Conservation (phyloP, 1,140 invertebrate genomes). For the Aradophagus sp. region DNA sequence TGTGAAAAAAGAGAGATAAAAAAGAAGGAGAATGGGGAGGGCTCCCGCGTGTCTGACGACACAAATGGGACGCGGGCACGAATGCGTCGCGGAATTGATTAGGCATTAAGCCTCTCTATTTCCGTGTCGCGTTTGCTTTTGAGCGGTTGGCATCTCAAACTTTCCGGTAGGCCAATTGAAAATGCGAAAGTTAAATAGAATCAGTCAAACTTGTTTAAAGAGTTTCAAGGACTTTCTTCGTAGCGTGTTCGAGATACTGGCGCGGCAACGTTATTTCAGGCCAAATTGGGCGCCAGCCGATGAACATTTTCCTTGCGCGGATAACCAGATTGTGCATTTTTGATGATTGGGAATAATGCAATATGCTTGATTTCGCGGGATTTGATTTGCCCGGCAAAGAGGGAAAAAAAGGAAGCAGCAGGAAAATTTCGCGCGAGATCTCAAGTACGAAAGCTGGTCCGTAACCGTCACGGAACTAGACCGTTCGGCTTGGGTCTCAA, state of each 20-base stretch:
- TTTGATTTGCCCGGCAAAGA: conserved; percentile 19
- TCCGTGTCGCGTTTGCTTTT: conserved; percentile 51
- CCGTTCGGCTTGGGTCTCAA: too few species aligned
- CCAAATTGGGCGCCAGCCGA: conserved; percentile 28
- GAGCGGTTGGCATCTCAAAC: conserved; percentile 44
- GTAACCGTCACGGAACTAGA: too few species aligned
- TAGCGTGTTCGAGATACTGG: conserved; percentile 48
- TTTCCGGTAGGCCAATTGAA: conserved; percentile 53
- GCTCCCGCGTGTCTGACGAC: conserved; percentile 8
- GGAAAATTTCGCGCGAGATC: too few species aligned
- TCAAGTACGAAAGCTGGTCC: too few species aligned
- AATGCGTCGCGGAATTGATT: conserved; percentile 44
- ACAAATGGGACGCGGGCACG: conserved; percentile 30
- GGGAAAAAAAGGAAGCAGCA: too few species aligned
- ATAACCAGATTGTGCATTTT: conserved; percentile 51
- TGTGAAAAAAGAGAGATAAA: too few species aligned
- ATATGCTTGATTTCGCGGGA: conserved; percentile 26
- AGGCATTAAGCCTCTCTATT: conserved; percentile 49
- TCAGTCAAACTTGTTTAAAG: conserved; percentile 63
- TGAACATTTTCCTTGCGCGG: conserved; percentile 20
- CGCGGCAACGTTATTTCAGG: conserved; percentile 29
- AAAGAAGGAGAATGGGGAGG: not conserved
- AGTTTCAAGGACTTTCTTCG: conserved; percentile 58
- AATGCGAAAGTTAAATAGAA: conserved; percentile 65
- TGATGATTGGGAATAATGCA: conserved; percentile 44